Base-by-base conservation (phyloP, 2,888 invertebrate species). In the Phortica okadai region DNA sequence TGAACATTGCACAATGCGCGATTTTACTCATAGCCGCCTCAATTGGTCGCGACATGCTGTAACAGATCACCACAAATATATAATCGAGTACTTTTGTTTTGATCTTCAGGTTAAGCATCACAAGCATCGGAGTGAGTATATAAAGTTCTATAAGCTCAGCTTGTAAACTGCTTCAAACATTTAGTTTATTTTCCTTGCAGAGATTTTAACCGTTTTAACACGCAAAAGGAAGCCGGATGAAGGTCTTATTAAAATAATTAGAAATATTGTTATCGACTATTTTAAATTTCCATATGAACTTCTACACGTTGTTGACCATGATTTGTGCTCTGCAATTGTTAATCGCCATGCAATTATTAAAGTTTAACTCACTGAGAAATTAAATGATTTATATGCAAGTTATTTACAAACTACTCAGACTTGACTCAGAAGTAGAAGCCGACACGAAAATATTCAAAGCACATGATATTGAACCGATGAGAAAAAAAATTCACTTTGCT, bases 121-220 rank as follows among this genome's bases (percentile, higher is more conserved):
- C 33, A 56, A 56, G 16, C 56, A 56, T 56, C 56, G 56, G 5
- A 56, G 56, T 56, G 56, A 56, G 16, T 56, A 56, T 56, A n/a
- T 56, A 16, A 56, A 11, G 1, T 56, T 11, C 11, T 7, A n/a
- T 11, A 11, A n/a, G 8, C 11, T 11, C 16, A 0, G 6, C 11
- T 11, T 33, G 1, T 33, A 3, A 2, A 33, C 1, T 3, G 33
- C 33, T 33, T 33, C 3, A 33, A 2, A 10, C 6, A 56, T n/a
- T 1, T n/a, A 11, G 11, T 16, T 10, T 56, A 11, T 56, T 56
- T 11, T 56, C 56, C 2, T 11, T 56, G 11, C 16, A 56, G 56
- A 16, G 16, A 56, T 16, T 56, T 5, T 56, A 0, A 56, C 6
- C 56, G 11, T 56, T 6, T 56, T n/a, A 5, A 56, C 56, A 16